These are phyloP conservation scores for Drosophila nasuta DNA, from an alignment of 1,140 invertebrate species.

Conservation along the genomic window DNA sequence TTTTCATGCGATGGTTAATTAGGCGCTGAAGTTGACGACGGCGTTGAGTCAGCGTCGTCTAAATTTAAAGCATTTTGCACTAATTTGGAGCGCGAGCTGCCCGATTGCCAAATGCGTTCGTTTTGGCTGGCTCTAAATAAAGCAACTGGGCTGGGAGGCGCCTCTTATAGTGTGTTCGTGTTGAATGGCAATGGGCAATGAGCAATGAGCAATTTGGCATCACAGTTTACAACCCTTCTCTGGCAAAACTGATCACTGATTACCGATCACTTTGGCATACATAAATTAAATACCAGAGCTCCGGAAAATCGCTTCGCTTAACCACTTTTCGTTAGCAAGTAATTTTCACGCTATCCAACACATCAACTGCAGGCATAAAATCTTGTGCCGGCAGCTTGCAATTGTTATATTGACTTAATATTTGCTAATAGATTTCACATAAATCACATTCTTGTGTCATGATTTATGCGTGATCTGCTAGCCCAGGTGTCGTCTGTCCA, in stretches of 20 bases:
- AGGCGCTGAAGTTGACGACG: constrained; percentile 36
- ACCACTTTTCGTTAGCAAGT: constrained; percentile 32
- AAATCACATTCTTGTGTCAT: constrained; percentile 70
- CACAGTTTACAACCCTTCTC: constrained; percentile 58
- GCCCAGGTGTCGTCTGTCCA: constrained; percentile 52
- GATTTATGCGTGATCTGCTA: constrained; percentile 64
- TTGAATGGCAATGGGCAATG: constrained; percentile 23
- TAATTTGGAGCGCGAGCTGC: constrained; percentile 61
- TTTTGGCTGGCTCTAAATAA: constrained; percentile 40
- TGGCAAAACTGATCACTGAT: constrained; percentile 2
- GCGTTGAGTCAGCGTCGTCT: constrained; percentile 30
- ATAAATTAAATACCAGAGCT: constrained; percentile 18
- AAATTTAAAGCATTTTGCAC: constrained; percentile 58
- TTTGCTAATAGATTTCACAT: constrained; percentile 79
- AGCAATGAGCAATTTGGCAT: constrained; percentile 57
- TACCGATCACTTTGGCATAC: constrained; percentile 16
- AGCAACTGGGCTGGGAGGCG: constrained; percentile 33
- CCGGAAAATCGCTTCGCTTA: constrained; percentile 50
- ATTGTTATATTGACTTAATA: constrained; percentile 75
- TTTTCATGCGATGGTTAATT: constrained; percentile 59
- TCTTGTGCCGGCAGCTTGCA: constrained; percentile 47
- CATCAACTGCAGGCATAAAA: constrained; percentile 41
- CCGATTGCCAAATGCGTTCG: constrained; percentile 55
- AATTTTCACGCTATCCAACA: constrained; percentile 41
- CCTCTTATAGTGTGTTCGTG: constrained; percentile 38